These are phyloP conservation scores for Ctenochaetus hawaiiensis DNA, from an alignment of 2,797 vertebrate genomes.

Conservation along the genomic window DNA sequence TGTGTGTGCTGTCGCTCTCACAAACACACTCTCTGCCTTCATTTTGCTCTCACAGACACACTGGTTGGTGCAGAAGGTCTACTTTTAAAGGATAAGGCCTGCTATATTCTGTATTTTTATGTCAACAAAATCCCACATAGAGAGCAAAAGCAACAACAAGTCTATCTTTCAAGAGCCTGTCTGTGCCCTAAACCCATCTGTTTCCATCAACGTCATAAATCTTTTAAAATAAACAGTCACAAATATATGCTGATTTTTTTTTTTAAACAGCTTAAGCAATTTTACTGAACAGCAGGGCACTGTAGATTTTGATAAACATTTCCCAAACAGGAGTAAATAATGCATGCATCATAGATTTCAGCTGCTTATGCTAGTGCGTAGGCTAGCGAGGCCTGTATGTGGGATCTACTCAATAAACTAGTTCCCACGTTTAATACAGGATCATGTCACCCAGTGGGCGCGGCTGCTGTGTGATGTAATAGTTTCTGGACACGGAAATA, in stretches of 20 bases:
- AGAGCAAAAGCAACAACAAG: background rate
- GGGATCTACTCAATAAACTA: background rate
- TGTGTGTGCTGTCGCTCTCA: slow-evolving; percentile 23
- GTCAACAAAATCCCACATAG: background rate
- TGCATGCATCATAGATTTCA: background rate
- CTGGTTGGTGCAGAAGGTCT: slow-evolving; percentile 5
- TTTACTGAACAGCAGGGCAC: background rate
- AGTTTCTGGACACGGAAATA: background rate
- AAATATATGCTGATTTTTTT: background rate
- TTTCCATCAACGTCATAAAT: background rate
- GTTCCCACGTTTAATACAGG: background rate
- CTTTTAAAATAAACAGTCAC: background rate
- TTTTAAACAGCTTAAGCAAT: background rate
- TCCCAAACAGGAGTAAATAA: background rate
- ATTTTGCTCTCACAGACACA: slow-evolving; percentile 8
- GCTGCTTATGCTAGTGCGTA: background rate
- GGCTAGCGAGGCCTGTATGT: background rate
- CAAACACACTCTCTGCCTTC: slow-evolving; percentile 10
- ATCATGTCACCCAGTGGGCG: background rate
- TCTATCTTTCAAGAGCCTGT: background rate
- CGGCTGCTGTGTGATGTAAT: background rate
- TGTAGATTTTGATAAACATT: background rate
- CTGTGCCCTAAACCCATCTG: background rate
- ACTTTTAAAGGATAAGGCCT: background rate
- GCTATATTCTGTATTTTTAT: slow-evolving; percentile 1